Conservation (phyloP, 1,140 invertebrate genomes). For the Aphelinus atriplicis region DNA sequence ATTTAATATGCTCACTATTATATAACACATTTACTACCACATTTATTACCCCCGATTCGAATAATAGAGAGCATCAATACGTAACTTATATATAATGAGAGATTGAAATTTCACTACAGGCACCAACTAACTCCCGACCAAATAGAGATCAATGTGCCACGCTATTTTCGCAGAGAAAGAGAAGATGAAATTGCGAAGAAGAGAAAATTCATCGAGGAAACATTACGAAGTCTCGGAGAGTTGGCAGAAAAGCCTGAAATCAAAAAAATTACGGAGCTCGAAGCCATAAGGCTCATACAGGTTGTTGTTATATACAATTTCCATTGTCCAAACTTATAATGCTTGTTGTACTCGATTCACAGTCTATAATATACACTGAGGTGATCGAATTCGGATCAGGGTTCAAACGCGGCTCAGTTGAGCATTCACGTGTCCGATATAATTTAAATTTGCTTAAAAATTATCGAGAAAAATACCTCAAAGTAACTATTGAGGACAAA, state of each 20-base stretch:
- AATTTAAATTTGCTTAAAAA: too few relatives aligned
- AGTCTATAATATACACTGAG: constrained; percentile 7
- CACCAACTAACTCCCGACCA: constrained; percentile 72
- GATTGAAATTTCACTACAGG: background rate
- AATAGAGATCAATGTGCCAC: constrained; percentile 73
- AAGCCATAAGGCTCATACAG: constrained; percentile 88
- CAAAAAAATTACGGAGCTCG: constrained; percentile 77
- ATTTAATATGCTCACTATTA: too few relatives aligned
- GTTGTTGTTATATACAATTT: constrained; percentile 15
- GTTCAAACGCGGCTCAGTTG: too few relatives aligned
- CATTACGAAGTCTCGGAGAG: constrained; percentile 74
- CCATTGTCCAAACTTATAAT: background rate
- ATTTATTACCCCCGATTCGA: too few relatives aligned
- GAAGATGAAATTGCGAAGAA: constrained; percentile 71
- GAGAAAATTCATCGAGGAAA: constrained; percentile 72
- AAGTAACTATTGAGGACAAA: too few relatives aligned
- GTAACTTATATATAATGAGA: too few relatives aligned
- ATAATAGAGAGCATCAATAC: too few relatives aligned
- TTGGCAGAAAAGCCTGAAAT: constrained; percentile 69
- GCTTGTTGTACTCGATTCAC: background rate
- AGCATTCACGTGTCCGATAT: too few relatives aligned
- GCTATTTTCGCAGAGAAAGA: constrained; percentile 76
- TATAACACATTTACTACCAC: too few relatives aligned
- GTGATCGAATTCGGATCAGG: too few relatives aligned
- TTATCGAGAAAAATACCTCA: too few relatives aligned